phyloP scores from a whole-genome alignment of 2,797 vertebrate species.

The Choloepus didactylus region DNA sequence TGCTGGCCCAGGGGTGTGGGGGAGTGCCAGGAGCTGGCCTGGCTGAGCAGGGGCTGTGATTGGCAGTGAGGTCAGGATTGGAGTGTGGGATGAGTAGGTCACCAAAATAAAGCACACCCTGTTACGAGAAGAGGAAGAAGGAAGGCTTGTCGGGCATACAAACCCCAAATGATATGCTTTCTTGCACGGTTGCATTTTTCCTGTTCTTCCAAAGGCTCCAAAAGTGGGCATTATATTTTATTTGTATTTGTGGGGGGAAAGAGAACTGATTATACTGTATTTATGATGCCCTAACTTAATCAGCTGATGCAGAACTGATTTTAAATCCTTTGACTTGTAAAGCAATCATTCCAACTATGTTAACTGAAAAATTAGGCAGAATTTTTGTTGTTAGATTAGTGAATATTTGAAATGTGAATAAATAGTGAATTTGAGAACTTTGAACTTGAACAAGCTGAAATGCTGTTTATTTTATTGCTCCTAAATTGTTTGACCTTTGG shows the following conservation, averaged over 20 bases:
- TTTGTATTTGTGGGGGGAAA: background rate
- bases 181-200: background rate
- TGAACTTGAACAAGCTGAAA: conserved; percentile 36
- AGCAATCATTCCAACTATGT: background rate
- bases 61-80: background rate
- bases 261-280: background rate
- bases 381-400: background rate
- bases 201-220: background rate
- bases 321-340: conserved; percentile 31
- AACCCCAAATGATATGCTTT: background rate
- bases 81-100: background rate
- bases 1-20: rapidly evolving
- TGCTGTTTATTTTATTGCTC: conserved; percentile 1
- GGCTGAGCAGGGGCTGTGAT: background rate
- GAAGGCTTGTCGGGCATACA: background rate
- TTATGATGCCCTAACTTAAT: background rate
- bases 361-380: background rate
- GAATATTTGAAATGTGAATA: background rate
- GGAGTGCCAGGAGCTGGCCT: background rate
- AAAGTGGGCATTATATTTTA: background rate
- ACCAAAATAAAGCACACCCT: background rate
- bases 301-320: background rate
- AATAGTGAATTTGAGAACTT: background rate
- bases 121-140: background rate
- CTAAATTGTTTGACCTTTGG: conserved; percentile 44